phyloP scores from a whole-genome alignment of 2,888 invertebrate genomes.

The Zaprionus bogoriensis region DNA sequence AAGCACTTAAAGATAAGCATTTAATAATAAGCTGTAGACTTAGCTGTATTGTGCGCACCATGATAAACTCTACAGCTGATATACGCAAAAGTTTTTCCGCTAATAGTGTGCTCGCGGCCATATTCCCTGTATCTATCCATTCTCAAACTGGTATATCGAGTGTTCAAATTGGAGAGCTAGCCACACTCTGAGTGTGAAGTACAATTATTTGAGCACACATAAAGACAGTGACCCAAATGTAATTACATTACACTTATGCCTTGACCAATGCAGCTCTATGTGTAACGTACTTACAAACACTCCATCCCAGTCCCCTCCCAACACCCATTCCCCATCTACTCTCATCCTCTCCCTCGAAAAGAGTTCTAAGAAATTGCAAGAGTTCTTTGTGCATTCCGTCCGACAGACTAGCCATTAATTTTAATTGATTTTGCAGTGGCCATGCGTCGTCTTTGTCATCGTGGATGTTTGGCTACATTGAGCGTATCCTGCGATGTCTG shows the following conservation, averaged over 20 bases:
- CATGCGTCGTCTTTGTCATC: conserved; percentile 35
- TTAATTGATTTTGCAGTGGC: conserved; percentile 59
- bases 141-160: background rate
- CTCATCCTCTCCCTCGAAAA: background rate
- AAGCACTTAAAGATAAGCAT: no score
- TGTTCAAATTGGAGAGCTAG: conserved; percentile 7
- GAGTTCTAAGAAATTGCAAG: conserved; percentile 28
- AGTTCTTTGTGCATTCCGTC: conserved; percentile 20
- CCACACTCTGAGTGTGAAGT: background rate
- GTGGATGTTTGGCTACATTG: conserved; percentile 14
- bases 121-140: no score
- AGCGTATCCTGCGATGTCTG: conserved; percentile 8
- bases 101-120: no score
- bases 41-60: no score
- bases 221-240: conserved; percentile 8
- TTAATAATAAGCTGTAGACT: no score
- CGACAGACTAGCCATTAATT: conserved; percentile 50
- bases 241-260: conserved; percentile 23
- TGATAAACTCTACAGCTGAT: no score
- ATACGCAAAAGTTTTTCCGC: no score
- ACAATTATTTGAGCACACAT: conserved; percentile 27
- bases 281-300: background rate
- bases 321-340: background rate
- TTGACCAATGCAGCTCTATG: conserved; percentile 9
- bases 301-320: background rate